A percentile compares a stretch with the other conserved stretches of the same genome.
These are phyloP conservation scores for Drosophila niveifrons DNA, from an alignment of 2,888 invertebrate species.

Conservation along the genomic window DNA sequence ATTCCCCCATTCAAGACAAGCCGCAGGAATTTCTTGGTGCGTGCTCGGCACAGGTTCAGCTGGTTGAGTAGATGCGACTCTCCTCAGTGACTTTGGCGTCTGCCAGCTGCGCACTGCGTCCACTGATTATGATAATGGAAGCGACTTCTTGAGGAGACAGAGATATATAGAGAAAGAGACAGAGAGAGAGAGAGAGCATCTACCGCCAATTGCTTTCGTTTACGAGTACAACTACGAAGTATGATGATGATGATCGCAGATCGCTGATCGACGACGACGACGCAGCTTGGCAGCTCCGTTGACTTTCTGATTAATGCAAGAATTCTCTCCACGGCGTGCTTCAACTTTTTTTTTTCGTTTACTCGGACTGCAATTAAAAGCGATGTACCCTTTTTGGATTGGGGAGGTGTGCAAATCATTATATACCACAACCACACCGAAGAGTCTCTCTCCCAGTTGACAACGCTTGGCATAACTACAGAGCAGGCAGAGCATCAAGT, in stretches of 20 bases:
- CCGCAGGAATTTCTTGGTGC: constrained; percentile 84
- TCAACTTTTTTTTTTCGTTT: constrained; percentile 26
- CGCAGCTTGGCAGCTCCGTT: constrained; percentile 77
- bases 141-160: constrained; percentile 27
- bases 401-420: constrained; percentile 61
- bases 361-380: constrained; percentile 72
- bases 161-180: too few relatives aligned
- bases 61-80: constrained; percentile 29
- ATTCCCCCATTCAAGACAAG: constrained; percentile 79
- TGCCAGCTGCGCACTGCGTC: constrained; percentile 68
- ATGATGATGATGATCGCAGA: constrained; percentile 33
- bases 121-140: constrained; percentile 79
- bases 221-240: constrained; percentile 63
- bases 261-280: constrained; percentile 40
- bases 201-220: constrained; percentile 74
- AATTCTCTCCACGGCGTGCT: constrained; percentile 71
- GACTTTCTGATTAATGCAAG: constrained; percentile 82
- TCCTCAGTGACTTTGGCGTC: constrained; percentile 55
- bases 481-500: constrained; percentile 48
- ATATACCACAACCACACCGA: constrained; percentile 47
- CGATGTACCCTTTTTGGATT: constrained; percentile 57
- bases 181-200: background rate
- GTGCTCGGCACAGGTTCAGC: constrained; percentile 84
- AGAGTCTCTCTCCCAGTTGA: constrained; percentile 39
- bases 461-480: background rate